A percentile compares a stretch with the other conserved stretches of the same genome.
phyloP scores from a whole-genome alignment of 2,888 invertebrate species.

The Hecatera dysodea region DNA sequence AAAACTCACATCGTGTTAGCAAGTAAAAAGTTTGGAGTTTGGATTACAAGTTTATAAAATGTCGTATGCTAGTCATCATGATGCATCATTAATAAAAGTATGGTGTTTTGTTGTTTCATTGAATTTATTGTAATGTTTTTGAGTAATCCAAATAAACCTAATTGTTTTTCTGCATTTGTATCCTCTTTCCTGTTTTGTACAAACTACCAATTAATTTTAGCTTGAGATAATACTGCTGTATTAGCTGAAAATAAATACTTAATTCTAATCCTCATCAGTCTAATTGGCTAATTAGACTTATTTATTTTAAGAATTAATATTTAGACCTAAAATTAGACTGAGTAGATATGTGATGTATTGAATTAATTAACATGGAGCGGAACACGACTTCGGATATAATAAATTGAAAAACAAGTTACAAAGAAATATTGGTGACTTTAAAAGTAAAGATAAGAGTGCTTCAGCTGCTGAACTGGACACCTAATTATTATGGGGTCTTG shows the following conservation, averaged over 20 bases:
- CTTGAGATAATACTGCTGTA: background rate
- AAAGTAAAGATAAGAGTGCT: too few relatives aligned
- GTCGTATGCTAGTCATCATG: background rate
- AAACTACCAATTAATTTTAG: background rate
- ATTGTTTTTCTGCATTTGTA: background rate
- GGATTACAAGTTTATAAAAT: background rate
- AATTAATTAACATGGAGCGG: background rate
- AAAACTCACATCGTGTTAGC: too few relatives aligned
- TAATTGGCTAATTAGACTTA: background rate
- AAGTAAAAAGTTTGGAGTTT: background rate
- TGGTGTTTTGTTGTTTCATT: too few relatives aligned
- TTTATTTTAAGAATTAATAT: background rate
- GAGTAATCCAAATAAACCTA: background rate
- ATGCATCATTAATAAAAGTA: too few relatives aligned
- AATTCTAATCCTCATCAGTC: too few relatives aligned
- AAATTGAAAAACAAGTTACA: too few relatives aligned
- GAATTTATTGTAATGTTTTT: background rate
- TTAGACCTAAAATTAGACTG: background rate
- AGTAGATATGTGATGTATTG: background rate
- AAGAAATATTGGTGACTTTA: too few relatives aligned
- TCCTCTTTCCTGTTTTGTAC: conserved; percentile 7
- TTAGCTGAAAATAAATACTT: too few relatives aligned
- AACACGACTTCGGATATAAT: too few relatives aligned
- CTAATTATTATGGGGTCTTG: too few relatives aligned
- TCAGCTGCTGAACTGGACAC: too few relatives aligned